Evolutionary conservation across 2,797 vertebrate genomes (phyloP).

Genomic region (Trichosurus vulpecula): DNA sequence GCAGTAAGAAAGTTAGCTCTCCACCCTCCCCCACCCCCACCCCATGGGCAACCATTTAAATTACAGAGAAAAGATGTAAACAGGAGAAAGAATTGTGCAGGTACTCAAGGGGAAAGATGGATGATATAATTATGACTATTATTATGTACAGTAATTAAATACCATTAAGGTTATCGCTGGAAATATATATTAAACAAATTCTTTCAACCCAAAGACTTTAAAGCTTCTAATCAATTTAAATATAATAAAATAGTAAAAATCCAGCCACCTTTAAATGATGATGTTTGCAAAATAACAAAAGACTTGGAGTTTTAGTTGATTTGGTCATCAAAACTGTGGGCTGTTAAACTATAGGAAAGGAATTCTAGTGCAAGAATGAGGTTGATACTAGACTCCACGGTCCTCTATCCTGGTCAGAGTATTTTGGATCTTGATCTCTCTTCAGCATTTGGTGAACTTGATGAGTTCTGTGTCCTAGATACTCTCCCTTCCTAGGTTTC

Average conservation of each 20-base stretch:
- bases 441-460: neutral
- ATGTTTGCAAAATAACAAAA: neutral
- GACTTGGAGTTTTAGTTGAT: neutral
- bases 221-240: neutral
- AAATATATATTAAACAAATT: neutral
- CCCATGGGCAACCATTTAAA: neutral
- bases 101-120: neutral
- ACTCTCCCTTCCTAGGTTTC: neutral
- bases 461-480: neutral
- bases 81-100: neutral
- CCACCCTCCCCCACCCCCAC: neutral
- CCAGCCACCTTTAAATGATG: neutral
- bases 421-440: neutral
- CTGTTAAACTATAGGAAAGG: neutral
- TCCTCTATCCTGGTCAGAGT: neutral
- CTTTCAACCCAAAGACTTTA: slow-evolving; percentile 23
- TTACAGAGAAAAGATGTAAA: neutral
- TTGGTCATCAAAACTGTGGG: neutral
- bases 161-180: neutral
- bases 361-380: neutral
- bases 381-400: neutral
- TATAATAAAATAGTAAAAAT: neutral
- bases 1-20: neutral
- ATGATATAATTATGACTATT: neutral
- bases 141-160: neutral